Evolutionary conservation across 2,888 invertebrate species (phyloP).

Genomic region (Teinopalpus imperialis): DNA sequence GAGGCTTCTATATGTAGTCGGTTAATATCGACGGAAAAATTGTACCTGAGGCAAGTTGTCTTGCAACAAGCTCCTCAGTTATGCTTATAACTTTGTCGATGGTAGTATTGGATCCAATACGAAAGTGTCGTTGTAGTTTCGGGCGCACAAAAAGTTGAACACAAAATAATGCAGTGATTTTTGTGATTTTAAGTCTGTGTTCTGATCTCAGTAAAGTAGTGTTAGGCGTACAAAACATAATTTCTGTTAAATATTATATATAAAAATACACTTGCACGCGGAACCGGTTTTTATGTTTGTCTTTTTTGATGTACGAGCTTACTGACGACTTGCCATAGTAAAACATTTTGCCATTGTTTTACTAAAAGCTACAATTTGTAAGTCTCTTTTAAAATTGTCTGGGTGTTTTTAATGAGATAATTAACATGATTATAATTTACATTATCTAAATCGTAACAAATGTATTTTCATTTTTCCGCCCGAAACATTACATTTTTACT

Average conservation of each 20-base stretch:
- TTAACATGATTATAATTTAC: too few relatives aligned
- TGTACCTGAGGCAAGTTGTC: constrained; percentile 62
- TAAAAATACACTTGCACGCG: constrained; percentile 31
- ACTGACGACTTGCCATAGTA: constrained; percentile 41
- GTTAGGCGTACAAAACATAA: constrained; percentile 19
- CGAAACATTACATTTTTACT: too few relatives aligned
- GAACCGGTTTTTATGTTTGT: constrained; percentile 48
- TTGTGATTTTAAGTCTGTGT: constrained; percentile 53
- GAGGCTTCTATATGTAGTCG: constrained; percentile 42
- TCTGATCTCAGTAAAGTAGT: constrained; percentile 57
- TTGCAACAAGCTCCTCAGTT: constrained; percentile 48
- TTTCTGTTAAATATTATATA: constrained; percentile 28
- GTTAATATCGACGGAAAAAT: constrained; percentile 62
- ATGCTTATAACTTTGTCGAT: constrained; percentile 53
- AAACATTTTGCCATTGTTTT: constrained; percentile 41
- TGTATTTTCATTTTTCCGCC: too few relatives aligned
- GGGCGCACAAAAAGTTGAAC: constrained; percentile 32
- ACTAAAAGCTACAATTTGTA: constrained; percentile 14
- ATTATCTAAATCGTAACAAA: too few relatives aligned
- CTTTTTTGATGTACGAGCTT: constrained; percentile 44
- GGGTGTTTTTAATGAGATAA: too few relatives aligned
- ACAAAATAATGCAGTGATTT: constrained; percentile 57
- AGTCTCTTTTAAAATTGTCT: background rate
- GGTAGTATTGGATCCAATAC: constrained; percentile 35
- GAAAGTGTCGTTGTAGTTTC: constrained; percentile 28